Conservation (phyloP, 2,888 invertebrate species). For the Artemia sp. region DNA sequence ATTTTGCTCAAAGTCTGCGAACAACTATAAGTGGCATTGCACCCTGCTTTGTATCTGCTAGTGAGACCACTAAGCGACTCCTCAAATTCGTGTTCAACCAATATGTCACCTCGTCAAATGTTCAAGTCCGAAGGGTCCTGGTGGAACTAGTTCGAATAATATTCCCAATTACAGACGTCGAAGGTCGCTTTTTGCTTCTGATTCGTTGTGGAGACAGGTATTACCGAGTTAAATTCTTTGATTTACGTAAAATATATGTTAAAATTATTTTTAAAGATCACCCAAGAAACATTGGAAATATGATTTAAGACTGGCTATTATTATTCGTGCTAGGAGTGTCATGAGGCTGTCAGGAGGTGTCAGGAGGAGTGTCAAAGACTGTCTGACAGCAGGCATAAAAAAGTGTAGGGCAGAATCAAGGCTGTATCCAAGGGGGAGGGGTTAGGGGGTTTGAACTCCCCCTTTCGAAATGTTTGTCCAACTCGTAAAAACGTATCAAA, state of each 20-base stretch:
- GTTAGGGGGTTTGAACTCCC: no score
- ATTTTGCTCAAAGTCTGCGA: neutral
- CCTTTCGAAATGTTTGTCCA: no score
- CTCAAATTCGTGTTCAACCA: conserved; percentile 21
- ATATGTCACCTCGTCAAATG: conserved; percentile 18
- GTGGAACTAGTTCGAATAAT: conserved; percentile 62
- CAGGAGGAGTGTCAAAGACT: no score
- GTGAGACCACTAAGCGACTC: conserved; percentile 25
- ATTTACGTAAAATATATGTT: neutral
- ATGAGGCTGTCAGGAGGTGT: no score
- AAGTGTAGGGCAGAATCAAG: no score
- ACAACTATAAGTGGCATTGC: neutral
- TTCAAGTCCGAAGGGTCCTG: conserved; percentile 59
- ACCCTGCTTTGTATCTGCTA: neutral
- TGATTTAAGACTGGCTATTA: conserved; percentile 32
- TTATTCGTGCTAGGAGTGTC: no score
- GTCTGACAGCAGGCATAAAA: no score
- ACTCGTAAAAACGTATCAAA: no score
- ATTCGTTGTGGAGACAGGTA: conserved; percentile 67
- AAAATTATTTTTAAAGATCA: conserved; percentile 10
- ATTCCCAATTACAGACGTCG: conserved; percentile 61
- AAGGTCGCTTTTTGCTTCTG: conserved; percentile 61
- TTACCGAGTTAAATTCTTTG: conserved; percentile 28
- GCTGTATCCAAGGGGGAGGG: no score
- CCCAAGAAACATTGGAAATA: conserved; percentile 42